phyloP scores from a whole-genome alignment of 2,113 vertebrate species.

The Conger conger region DNA sequence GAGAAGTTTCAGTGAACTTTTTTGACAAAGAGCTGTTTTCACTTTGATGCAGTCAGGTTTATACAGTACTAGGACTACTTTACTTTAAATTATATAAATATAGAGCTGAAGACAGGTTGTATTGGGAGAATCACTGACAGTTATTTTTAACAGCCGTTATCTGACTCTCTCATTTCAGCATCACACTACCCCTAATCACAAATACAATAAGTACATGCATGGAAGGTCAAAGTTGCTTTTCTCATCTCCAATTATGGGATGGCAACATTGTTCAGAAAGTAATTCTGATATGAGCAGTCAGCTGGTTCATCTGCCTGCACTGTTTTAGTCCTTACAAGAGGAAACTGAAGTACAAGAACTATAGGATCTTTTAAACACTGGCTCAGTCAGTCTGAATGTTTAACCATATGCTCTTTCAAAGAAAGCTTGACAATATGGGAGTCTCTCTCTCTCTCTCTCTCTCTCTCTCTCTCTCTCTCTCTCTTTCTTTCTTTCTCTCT shows the following conservation, averaged over 20 bases:
- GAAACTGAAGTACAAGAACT: not conserved
- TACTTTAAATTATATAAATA: too few species aligned
- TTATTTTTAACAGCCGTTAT: not conserved
- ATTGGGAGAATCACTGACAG: too few species aligned
- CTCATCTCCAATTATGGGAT: not conserved
- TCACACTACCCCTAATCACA: not conserved
- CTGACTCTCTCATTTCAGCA: not conserved
- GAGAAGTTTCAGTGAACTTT: too few species aligned
- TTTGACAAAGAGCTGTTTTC: too few species aligned
- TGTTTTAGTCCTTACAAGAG: not conserved
- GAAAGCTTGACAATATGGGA: not conserved
- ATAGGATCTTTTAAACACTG: not conserved
- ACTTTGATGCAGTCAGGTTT: too few species aligned
- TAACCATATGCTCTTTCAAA: not conserved
- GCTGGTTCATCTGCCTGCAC: not conserved
- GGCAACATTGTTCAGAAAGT: not conserved
- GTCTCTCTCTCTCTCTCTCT: slow-evolving; percentile 27
- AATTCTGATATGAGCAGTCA: not conserved
- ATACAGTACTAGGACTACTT: too few species aligned
- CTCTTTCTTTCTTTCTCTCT: not conserved
- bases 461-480: slow-evolving; percentile 15
- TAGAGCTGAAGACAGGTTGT: not conserved
- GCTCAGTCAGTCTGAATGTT: not conserved
- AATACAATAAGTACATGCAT: not conserved
- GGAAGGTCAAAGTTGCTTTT: not conserved